These are phyloP conservation scores for Pachliopta kotzebuea DNA, from an alignment of 2,888 invertebrate species.

Conservation along the genomic window DNA sequence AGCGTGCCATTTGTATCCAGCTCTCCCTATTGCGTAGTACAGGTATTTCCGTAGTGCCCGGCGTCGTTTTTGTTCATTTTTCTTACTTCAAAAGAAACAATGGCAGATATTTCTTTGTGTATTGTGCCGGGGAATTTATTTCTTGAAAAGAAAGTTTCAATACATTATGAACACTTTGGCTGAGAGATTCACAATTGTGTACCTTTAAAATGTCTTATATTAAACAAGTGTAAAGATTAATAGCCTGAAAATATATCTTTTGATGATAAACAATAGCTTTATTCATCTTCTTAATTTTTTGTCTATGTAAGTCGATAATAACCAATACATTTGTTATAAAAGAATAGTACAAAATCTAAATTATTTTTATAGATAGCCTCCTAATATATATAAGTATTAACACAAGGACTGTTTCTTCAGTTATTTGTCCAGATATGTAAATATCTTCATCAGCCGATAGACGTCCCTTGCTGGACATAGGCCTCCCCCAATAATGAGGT, in stretches of 20 bases:
- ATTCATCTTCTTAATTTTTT: too few relatives aligned
- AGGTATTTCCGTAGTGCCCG: slow-evolving; percentile 17
- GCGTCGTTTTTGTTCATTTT: slow-evolving; percentile 20
- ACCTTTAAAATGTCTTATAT: not conserved
- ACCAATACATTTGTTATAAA: too few relatives aligned
- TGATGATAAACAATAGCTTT: not conserved
- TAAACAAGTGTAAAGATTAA: slow-evolving; percentile 1
- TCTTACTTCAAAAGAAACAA: slow-evolving; percentile 27
- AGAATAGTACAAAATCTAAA: too few relatives aligned
- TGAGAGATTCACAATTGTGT: slow-evolving; percentile 19
- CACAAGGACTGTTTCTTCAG: too few relatives aligned
- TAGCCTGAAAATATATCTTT: not conserved
- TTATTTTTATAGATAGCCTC: too few relatives aligned
- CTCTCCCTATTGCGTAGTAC: slow-evolving; percentile 17
- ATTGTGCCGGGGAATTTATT: slow-evolving; percentile 23
- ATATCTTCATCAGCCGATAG: too few relatives aligned
- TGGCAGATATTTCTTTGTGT: slow-evolving; percentile 27
- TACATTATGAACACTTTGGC: slow-evolving; percentile 25
- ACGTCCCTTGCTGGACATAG: too few relatives aligned
- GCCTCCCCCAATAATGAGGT: too few relatives aligned
- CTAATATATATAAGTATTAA: too few relatives aligned
- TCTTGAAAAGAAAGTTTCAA: slow-evolving; percentile 25
- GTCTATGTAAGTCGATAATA: too few relatives aligned
- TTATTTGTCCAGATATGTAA: too few relatives aligned
- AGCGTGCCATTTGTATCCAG: slow-evolving; percentile 10